Evolutionary conservation across 2,113 vertebrate genomes (phyloP).

Genomic region (Ibidorhyncha struthersii): DNA sequence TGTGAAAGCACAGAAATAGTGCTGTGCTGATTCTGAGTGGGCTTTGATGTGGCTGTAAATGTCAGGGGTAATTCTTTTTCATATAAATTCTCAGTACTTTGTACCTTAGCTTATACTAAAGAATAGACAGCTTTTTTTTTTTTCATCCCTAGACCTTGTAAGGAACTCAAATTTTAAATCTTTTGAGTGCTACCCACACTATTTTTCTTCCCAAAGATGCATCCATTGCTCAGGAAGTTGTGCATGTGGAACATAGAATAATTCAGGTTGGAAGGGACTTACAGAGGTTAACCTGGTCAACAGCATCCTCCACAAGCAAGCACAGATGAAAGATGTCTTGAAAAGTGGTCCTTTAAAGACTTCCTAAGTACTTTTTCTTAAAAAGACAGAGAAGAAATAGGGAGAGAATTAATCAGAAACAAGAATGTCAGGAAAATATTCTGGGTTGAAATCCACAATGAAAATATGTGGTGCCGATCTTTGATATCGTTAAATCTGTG

Average conservation of each 20-base stretch:
- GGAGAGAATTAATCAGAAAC: neutral
- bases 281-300: neutral
- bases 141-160: neutral
- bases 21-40: neutral
- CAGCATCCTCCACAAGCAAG: neutral
- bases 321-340: neutral
- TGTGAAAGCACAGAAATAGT: neutral
- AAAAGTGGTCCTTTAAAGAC: neutral
- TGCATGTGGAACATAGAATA: neutral
- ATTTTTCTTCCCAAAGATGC: neutral
- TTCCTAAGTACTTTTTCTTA: neutral
- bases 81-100: neutral
- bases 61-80: neutral
- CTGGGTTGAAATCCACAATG: neutral
- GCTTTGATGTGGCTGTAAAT: neutral
- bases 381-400: neutral
- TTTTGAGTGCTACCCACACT: neutral
- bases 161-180: neutral
- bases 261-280: neutral
- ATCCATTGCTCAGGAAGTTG: neutral
- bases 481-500: neutral
- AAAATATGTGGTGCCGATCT: neutral
- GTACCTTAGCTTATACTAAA: neutral
- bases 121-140: neutral
- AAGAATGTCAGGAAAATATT: neutral